Conservation (phyloP, 1,140 invertebrate species). For the Rhizoglyphus robini region DNA sequence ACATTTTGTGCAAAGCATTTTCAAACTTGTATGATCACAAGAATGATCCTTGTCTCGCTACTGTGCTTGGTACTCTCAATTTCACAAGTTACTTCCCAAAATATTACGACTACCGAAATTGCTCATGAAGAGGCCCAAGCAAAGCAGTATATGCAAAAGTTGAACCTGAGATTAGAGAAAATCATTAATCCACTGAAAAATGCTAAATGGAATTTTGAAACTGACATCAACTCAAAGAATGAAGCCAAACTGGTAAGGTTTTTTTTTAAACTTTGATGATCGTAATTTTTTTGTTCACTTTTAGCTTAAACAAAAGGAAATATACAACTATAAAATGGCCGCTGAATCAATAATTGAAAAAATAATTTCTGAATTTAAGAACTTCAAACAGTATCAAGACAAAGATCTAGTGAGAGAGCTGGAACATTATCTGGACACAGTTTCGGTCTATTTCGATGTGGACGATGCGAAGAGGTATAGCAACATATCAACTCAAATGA, state of each 20-base stretch:
- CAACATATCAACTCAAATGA: constrained; percentile 14
- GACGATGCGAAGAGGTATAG: constrained; percentile 51
- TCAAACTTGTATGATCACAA: no score
- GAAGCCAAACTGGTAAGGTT: constrained; percentile 15
- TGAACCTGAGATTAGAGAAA: not conserved
- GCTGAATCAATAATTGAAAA: not conserved
- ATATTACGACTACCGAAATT: not conserved
- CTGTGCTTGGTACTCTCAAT: no score
- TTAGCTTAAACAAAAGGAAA: not conserved
- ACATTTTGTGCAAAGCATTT: no score
- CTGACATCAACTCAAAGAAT: constrained; percentile 1
- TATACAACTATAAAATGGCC: not conserved
- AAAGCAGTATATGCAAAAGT: not conserved
- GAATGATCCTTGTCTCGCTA: no score
- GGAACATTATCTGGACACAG: constrained; percentile 59
- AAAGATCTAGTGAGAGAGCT: constrained; percentile 43
- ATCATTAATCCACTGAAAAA: not conserved
- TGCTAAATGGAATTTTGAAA: constrained; percentile 12
- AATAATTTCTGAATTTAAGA: not conserved
- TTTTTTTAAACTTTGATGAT: no score
- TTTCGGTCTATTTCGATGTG: constrained; percentile 50
- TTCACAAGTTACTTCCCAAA: no score
- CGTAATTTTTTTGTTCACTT: not conserved
- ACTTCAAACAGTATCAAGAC: not conserved
- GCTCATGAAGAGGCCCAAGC: not conserved